Base-by-base conservation (phyloP, 2,888 invertebrate genomes). In the Drosophila gaucha region DNA sequence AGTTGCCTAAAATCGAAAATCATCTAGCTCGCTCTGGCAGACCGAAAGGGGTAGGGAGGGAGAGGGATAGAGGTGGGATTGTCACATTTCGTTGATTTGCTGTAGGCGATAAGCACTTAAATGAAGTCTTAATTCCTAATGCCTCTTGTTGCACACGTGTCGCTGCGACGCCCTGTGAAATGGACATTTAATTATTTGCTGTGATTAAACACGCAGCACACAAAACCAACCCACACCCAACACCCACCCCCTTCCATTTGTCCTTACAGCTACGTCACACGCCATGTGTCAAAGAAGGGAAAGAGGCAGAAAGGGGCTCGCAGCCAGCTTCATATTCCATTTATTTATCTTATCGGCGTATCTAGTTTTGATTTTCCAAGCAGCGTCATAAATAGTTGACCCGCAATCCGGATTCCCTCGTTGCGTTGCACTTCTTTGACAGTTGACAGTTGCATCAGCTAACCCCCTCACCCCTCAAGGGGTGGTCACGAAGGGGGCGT, bases 41-140 rank as follows among this genome's bases (percentile, higher is more conserved):
- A n/a, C n/a, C n/a, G 1, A 9, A 18, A 8, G 28, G 10, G 26
- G 1, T 14, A 16, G 12, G 38, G 46, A 2, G 26, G 9, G 20
- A 1, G 16, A 9, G 18, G 38, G 35, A 16, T 20, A 24, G n/a
- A 12, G n/a, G 3, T 36, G 10, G 39, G 51, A 10, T 14, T 44
- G 44, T 44, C 55, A 52, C 38, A 66, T 50, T 64, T 64, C 56
- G 54, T 82, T 87, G 90, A 90, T 90, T 89, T 90, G 90, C 89
- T 90, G 84, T 75, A 36, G 72, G 67, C 70, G 90, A 90, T 90
- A 90, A 90, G 88, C 82, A 89, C 89, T 89, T 89, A 90, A 90
- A 90, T 90, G 89, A 89, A 90, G 90, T 90, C 89, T 89, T 89
- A 90, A 89, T 88, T 83, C 82, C 88, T 82, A 89, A 89, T 90